These are phyloP conservation scores for Paracanthobrama guichenoti DNA, from an alignment of 2,113 vertebrate genomes.

Conservation along the genomic window DNA sequence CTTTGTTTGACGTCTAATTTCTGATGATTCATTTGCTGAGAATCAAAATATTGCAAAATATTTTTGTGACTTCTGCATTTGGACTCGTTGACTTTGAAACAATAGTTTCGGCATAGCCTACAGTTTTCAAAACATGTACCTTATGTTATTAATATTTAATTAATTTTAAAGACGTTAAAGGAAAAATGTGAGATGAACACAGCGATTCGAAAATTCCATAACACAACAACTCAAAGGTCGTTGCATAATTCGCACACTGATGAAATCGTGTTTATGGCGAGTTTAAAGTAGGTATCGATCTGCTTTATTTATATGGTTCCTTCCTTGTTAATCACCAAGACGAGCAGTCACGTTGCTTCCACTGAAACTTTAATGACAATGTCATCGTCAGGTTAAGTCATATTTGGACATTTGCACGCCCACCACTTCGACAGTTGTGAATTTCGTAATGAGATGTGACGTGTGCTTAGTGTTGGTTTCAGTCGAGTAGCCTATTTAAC, in stretches of 20 bases:
- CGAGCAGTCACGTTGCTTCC: neutral
- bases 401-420: neutral
- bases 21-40: neutral
- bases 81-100: neutral
- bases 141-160: neutral
- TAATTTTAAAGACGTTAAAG: neutral
- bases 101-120: neutral
- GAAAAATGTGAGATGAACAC: neutral
- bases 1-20: neutral
- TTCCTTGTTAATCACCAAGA: constrained; percentile 3
- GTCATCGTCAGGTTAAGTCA: neutral
- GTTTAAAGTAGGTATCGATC: constrained; percentile 3
- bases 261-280: neutral
- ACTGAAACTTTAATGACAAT: neutral
- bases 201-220: too few relatives aligned
- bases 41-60: neutral
- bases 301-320: neutral
- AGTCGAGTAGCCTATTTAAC: constrained; percentile 12
- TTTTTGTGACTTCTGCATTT: constrained; percentile 10
- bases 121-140: too few relatives aligned
- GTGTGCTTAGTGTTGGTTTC: neutral
- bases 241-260: neutral
- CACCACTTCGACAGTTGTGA: neutral
- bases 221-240: neutral
- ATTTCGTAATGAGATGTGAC: constrained; percentile 15